These are phyloP conservation scores for Latrodectus elegans DNA, from an alignment of 2,888 invertebrate genomes.

Conservation along the genomic window DNA sequence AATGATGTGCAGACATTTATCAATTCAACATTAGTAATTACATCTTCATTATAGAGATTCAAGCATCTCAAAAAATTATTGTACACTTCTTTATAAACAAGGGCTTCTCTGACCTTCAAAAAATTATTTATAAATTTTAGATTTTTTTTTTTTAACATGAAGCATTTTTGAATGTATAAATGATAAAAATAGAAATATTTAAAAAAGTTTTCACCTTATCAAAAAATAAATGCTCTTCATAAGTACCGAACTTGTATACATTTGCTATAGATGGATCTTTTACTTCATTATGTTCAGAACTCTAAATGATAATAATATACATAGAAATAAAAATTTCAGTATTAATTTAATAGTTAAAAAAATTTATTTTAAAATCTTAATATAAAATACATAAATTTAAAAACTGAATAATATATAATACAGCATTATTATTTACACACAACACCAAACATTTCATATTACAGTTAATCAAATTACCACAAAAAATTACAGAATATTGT, in stretches of 20 bases:
- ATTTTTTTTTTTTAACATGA: neutral
- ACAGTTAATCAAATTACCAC: too few species aligned
- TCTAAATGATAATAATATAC: too few species aligned
- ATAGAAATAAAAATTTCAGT: too few species aligned
- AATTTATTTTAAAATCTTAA: too few species aligned
- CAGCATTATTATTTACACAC: too few species aligned
- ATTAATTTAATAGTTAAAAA: too few species aligned
- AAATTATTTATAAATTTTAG: neutral
- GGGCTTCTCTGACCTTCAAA: constrained; percentile 30
- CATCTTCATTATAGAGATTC: constrained; percentile 93
- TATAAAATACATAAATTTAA: too few species aligned
- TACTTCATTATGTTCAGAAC: neutral
- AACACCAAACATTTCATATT: too few species aligned
- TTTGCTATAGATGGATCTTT: constrained; percentile 90
- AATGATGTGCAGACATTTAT: constrained; percentile 92
- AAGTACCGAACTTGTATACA: constrained; percentile 90
- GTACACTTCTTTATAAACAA: constrained; percentile 87
- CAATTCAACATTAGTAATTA: constrained; percentile 92
- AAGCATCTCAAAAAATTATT: constrained; percentile 96
- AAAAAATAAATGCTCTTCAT: constrained; percentile 95
- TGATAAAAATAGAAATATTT: neutral
- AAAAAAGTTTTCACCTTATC: constrained; percentile 81
- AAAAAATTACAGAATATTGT: too few species aligned
- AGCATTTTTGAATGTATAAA: neutral
- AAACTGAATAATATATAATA: too few species aligned